phyloP scores from a whole-genome alignment of 2,113 vertebrate genomes.

The Oxyruncus cristatus region DNA sequence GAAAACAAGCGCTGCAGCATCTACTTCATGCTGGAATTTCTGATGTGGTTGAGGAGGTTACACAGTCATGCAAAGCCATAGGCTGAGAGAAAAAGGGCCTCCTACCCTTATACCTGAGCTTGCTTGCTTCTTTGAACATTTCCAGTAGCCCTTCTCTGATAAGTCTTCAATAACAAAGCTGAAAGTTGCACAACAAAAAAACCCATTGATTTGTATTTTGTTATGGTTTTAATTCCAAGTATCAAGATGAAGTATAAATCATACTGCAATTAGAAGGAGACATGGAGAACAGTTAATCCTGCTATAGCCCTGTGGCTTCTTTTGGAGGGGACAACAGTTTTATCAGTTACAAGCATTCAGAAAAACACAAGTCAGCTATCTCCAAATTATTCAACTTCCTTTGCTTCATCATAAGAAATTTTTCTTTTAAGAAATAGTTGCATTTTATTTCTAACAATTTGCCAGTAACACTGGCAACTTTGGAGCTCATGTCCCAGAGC shows the following conservation, averaged over 20 bases:
- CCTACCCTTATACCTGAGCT: neutral
- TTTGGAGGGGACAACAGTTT: neutral
- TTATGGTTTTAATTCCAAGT: neutral
- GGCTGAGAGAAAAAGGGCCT: neutral
- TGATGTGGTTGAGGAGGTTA: neutral
- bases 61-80: neutral
- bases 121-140: neutral
- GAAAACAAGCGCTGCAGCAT: neutral
- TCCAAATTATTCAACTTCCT: neutral
- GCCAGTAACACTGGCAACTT: neutral
- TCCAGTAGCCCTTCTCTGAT: neutral
- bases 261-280: neutral
- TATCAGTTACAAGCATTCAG: neutral
- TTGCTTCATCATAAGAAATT: neutral
- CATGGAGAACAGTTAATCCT: neutral
- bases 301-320: neutral
- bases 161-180: neutral
- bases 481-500: neutral
- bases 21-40: neutral
- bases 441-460: neutral
- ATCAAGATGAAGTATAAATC: neutral
- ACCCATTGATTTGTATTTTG: neutral
- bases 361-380: neutral
- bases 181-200: neutral
- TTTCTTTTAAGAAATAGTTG: neutral